These are phyloP conservation scores for Drosophila eugracilis DNA, from an alignment of 1,140 invertebrate species.

Conservation along the genomic window DNA sequence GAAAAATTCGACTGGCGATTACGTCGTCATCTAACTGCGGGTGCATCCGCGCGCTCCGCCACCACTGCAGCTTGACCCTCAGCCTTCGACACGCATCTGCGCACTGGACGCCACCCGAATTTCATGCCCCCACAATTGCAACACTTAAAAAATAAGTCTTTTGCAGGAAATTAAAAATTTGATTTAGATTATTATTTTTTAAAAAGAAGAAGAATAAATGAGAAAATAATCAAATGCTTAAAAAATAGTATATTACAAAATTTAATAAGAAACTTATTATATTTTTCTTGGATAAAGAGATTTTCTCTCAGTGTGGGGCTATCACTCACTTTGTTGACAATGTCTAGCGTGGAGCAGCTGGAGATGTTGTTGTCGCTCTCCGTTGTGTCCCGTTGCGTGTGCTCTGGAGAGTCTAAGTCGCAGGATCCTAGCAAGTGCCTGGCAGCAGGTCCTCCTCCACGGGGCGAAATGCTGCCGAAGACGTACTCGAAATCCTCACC, in stretches of 20 bases:
- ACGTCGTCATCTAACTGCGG: slow-evolving; percentile 64
- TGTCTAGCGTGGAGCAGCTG: slow-evolving; percentile 83
- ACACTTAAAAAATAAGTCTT: slow-evolving; percentile 1
- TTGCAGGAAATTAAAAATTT: neutral
- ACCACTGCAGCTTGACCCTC: slow-evolving; percentile 69
- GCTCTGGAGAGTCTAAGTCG: slow-evolving; percentile 73
- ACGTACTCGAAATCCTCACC: slow-evolving; percentile 66
- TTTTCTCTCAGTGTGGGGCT: slow-evolving; percentile 8
- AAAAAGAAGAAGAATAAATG: too few species aligned
- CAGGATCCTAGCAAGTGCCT: slow-evolving; percentile 52
- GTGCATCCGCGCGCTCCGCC: slow-evolving; percentile 37
- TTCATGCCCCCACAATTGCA: slow-evolving; percentile 20
- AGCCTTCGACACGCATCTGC: slow-evolving; percentile 64
- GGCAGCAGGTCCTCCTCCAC: slow-evolving; percentile 39
- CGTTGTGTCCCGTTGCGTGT: slow-evolving; percentile 74
- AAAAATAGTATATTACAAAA: too few species aligned
- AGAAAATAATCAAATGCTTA: too few species aligned
- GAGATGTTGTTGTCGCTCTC: slow-evolving; percentile 84
- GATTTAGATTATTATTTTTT: too few species aligned
- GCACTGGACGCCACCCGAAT: slow-evolving; percentile 52
- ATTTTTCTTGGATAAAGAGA: neutral
- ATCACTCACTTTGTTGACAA: slow-evolving; percentile 80
- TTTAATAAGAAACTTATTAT: too few species aligned
- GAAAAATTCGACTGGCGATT: slow-evolving; percentile 65
- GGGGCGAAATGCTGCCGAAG: slow-evolving; percentile 72